phyloP scores from a whole-genome alignment of 2,797 vertebrate species.

The Poecilia picta region DNA sequence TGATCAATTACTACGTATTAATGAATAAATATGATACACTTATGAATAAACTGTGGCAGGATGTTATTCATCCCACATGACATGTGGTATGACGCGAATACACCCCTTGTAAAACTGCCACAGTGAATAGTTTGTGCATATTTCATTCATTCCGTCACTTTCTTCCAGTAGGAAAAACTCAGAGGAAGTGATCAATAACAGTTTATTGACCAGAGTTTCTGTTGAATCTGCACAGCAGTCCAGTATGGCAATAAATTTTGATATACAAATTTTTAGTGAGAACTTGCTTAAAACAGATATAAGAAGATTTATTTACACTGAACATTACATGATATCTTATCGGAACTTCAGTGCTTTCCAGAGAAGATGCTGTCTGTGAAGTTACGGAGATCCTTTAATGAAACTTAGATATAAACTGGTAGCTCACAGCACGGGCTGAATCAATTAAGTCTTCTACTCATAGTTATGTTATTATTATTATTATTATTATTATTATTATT shows the following conservation, averaged over 20 bases:
- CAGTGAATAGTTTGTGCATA: background rate
- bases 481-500: constrained; percentile 14
- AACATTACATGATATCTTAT: background rate
- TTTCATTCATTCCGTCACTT: constrained; percentile 8
- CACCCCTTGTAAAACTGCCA: background rate
- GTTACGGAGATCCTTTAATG: constrained; percentile 17
- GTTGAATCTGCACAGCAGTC: constrained; percentile 24
- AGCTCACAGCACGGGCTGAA: constrained; percentile 18
- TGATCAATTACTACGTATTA: constrained; percentile 3
- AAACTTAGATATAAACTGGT: background rate
- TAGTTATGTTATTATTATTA: constrained; percentile 32
- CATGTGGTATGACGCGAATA: background rate
- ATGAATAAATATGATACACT: constrained; percentile 19
- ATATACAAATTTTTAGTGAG: constrained; percentile 1
- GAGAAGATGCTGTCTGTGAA: constrained; percentile 21
- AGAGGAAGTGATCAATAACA: constrained; percentile 29
- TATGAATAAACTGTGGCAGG: constrained; percentile 14
- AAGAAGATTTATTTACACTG: background rate
- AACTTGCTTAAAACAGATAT: background rate
- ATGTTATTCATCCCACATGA: constrained; percentile 11
- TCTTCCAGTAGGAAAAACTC: constrained; percentile 37
- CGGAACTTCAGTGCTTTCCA: background rate
- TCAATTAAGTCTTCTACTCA: constrained; percentile 23
- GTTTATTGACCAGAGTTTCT: constrained; percentile 21
- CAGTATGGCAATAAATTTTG: constrained; percentile 26